Conservation (phyloP, 1,140 invertebrate species). For the Diorhabda carinulata region DNA sequence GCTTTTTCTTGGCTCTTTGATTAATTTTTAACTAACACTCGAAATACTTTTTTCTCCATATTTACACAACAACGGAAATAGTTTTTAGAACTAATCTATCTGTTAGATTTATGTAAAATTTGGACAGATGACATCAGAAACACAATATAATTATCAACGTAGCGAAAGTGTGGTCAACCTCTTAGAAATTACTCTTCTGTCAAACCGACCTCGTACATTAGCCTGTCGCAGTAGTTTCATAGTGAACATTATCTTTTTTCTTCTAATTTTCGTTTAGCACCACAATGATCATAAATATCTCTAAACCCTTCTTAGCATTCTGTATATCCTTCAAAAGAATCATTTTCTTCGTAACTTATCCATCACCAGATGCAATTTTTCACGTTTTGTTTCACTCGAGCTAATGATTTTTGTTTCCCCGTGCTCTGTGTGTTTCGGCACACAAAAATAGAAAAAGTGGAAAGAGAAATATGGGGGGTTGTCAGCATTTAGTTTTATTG, state of each 20-base stretch:
- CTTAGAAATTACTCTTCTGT: too few species aligned
- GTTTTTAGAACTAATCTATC: too few species aligned
- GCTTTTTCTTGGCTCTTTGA: too few species aligned
- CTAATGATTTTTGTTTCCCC: constrained; percentile 20
- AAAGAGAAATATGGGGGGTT: constrained; percentile 38
- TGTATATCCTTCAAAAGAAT: constrained; percentile 3
- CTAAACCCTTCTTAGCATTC: background rate
- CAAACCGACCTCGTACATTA: too few species aligned
- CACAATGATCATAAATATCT: background rate
- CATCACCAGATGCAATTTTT: constrained; percentile 13
- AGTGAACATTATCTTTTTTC: background rate
- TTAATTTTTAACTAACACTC: too few species aligned
- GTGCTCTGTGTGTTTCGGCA: background rate
- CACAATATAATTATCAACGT: too few species aligned
- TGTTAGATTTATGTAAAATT: too few species aligned
- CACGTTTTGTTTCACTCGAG: constrained; percentile 10
- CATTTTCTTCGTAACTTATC: constrained; percentile 10
- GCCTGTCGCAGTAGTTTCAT: too few species aligned
- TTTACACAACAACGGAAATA: too few species aligned
- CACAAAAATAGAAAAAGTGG: constrained; percentile 18
- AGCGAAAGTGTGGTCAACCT: too few species aligned
- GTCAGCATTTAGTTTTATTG: constrained; percentile 46
- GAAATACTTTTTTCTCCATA: too few species aligned
- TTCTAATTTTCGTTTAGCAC: background rate
- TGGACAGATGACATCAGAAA: too few species aligned